Evolutionary conservation across 2,888 invertebrate genomes (phyloP).

Genomic region (Latheticus oryzae): DNA sequence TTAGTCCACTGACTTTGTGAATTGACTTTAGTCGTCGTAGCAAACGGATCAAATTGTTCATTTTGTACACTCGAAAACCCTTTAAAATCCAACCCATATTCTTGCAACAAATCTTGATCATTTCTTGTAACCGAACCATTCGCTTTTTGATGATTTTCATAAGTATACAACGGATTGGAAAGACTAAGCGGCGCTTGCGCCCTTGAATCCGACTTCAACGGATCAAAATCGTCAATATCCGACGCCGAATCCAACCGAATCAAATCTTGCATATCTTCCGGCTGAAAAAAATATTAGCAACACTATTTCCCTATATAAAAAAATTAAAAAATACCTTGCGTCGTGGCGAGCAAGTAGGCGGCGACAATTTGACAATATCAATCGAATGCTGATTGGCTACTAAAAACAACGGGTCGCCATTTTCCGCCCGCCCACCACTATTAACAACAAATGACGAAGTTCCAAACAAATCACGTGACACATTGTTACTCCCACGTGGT

Average conservation of each 20-base stretch:
- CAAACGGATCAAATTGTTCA: constrained; percentile 58
- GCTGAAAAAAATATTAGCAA: constrained; percentile 53
- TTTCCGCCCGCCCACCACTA: constrained; percentile 65
- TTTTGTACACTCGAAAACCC: constrained; percentile 64
- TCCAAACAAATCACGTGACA: constrained; percentile 60
- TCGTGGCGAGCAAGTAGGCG: constrained; percentile 62
- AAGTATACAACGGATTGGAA: constrained; percentile 67
- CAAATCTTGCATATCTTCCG: constrained; percentile 70
- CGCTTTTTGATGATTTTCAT: constrained; percentile 61
- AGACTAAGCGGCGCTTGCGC: constrained; percentile 67
- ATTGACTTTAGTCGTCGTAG: constrained; percentile 61
- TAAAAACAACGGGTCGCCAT: constrained; percentile 65
- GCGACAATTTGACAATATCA: constrained; percentile 65
- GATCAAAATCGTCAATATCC: constrained; percentile 77
- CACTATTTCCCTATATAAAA: too few relatives aligned
- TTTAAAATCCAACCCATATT: constrained; percentile 79
- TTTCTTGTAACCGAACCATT: constrained; percentile 67
- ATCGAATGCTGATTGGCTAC: constrained; percentile 64
- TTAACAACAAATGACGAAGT: constrained; percentile 64
- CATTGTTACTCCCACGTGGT: constrained; percentile 63
- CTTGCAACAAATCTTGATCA: constrained; percentile 77
- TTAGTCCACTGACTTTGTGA: constrained; percentile 71
- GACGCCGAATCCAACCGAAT: constrained; percentile 76
- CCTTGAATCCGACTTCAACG: constrained; percentile 67
- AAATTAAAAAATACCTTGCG: constrained; percentile 59